Conservation (phyloP, 1,140 invertebrate species). For the Mamestra configurata region DNA sequence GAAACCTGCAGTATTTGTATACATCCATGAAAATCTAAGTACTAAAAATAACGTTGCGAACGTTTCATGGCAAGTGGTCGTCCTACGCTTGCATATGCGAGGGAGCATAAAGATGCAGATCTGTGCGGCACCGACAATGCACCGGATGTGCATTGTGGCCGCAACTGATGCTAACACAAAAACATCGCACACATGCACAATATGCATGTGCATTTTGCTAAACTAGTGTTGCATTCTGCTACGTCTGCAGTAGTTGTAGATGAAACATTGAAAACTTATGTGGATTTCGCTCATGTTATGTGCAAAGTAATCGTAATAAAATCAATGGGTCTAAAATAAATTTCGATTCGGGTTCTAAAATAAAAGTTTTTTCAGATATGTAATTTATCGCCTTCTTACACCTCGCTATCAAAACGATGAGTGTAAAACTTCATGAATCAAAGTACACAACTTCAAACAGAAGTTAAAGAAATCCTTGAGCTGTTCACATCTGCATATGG, state of each 20-base stretch:
- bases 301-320: background rate
- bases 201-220: slow-evolving; percentile 14
- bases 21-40: background rate
- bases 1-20: background rate
- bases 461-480: slow-evolving; percentile 9
- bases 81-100: slow-evolving; percentile 48
- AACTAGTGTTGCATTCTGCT: background rate
- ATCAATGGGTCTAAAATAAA: background rate
- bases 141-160: slow-evolving; percentile 76
- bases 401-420: background rate
- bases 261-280: background rate
- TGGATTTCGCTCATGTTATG: background rate
- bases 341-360: too few relatives aligned
- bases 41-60: background rate
- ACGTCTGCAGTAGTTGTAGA: background rate
- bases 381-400: background rate
- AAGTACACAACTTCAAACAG: background rate
- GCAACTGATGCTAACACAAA: slow-evolving; percentile 49
- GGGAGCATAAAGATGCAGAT: slow-evolving; percentile 72
- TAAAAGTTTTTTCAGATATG: background rate
- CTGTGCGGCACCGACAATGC: slow-evolving; percentile 65
- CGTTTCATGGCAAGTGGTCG: slow-evolving; percentile 13
- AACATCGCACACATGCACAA: slow-evolving; percentile 22
- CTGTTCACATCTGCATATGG: slow-evolving; percentile 18
- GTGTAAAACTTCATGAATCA: background rate